Base-by-base conservation (phyloP, 2,797 vertebrate species). In the Semotilus atromaculatus region DNA sequence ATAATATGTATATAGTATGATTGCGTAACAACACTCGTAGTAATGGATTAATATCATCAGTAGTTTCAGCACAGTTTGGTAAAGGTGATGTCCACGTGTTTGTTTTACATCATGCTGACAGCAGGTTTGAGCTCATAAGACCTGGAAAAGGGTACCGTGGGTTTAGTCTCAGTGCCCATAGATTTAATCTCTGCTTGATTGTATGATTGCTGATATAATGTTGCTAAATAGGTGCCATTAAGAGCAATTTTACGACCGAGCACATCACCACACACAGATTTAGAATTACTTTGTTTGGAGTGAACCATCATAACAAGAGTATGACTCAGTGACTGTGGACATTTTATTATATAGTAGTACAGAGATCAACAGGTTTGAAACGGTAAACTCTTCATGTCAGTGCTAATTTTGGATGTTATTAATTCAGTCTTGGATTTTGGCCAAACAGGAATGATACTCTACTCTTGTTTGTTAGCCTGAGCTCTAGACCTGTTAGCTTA, bases 301-400 rank as follows among this genome's bases (percentile, higher is more conserved):
- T 62, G 10, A 14, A 68, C 26, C 48, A 77, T 83, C 75, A 79
- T 79, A 58, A 58, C 19, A 48, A 31, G 36, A 76, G 62, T 29
- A 40, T 84, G 64, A 48, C 75, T 72, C 40, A 51, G 83, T 78
- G 64, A 71, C 64, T 67, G 9, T 67, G 31, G 43, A 16, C 4
- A 10, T 48, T 79, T 79, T 79, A 79, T 84, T 60, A 64, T 60
- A 51, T 74, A 26, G 66, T 58, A 53, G 66, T 58, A 53, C 60
- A 74, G 70, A 67, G 78, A 76, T 71, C 64, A 86, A 75, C 71
- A 45, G 64, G 73, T 81, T 82, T 75, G 48, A 76, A 77, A 80
- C 53, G 6, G 70, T 73, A 53, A 74, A 86, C 48, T 40, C 23
- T 43, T 29, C 10, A 70, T n/a, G 23, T 55, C 48, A 38, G 38